phyloP scores from a whole-genome alignment of 2,113 vertebrate species.

The Xerus inauris region DNA sequence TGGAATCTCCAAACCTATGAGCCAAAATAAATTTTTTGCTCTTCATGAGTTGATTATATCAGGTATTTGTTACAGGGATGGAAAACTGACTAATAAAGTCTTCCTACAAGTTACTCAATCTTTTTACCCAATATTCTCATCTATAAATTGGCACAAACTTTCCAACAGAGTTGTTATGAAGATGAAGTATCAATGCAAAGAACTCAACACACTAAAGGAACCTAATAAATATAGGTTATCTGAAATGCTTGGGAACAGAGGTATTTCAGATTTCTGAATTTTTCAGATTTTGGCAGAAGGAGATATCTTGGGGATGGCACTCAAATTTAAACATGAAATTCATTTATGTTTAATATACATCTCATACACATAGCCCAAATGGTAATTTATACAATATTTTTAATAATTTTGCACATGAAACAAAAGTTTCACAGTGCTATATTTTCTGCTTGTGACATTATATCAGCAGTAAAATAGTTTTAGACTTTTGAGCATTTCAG shows the following conservation, averaged over 20 bases:
- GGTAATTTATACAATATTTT: neutral
- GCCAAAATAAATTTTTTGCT: neutral
- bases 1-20: neutral
- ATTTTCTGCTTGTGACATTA: neutral
- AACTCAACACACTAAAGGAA: neutral
- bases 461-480: neutral
- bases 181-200: neutral
- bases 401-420: neutral
- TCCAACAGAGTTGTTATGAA: neutral
- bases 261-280: neutral
- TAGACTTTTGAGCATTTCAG: neutral
- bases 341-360: neutral
- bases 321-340: neutral
- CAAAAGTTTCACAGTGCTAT: neutral
- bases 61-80: neutral
- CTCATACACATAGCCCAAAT: neutral
- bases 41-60: neutral
- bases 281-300: neutral
- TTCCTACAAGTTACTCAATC: rapidly evolving
- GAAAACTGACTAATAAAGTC: neutral
- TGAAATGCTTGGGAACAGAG: neutral
- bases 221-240: neutral
- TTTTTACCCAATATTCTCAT: neutral
- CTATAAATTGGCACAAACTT: neutral
- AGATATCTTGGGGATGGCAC: neutral